Conservation (phyloP, 1,140 invertebrate genomes). For the Cardiocondyla obscurior region DNA sequence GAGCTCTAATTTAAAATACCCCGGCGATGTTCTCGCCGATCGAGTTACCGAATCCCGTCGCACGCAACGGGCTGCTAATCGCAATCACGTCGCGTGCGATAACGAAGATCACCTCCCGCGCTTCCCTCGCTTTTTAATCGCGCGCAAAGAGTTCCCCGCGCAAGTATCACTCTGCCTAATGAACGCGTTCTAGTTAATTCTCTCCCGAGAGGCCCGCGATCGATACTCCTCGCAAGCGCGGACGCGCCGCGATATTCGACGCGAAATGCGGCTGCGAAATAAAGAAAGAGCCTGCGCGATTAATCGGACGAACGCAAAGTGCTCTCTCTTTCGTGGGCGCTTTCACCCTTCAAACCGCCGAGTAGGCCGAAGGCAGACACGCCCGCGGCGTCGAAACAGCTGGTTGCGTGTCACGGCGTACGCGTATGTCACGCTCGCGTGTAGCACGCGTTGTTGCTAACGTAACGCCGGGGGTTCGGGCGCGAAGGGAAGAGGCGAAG, state of each 20-base stretch:
- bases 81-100: background rate
- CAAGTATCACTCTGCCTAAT: conserved; percentile 9
- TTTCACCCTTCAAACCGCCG: background rate
- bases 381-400: conserved; percentile 68
- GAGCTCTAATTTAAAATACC: conserved; percentile 7
- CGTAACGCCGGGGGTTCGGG: conserved; percentile 29
- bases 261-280: too few relatives aligned
- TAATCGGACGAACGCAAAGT: conserved; percentile 25
- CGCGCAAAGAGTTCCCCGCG: background rate
- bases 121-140: background rate
- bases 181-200: conserved; percentile 16
- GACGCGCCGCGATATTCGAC: background rate
- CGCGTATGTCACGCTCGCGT: conserved; percentile 47
- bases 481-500: background rate
- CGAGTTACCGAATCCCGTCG: background rate
- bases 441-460: conserved; percentile 15
- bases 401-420: conserved; percentile 68
- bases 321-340: too few relatives aligned
- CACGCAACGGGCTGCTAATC: background rate
- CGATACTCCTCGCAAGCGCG: background rate
- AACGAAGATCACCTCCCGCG: background rate
- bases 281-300: conserved; percentile 12
- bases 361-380: conserved; percentile 38
- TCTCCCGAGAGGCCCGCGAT: background rate
- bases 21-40: background rate